Percentiles rank a stretch among this genome's conserved stretches.
Evolutionary conservation across 2,888 invertebrate genomes (phyloP).

Genomic region (Gastracanthus pulcherrimus): DNA sequence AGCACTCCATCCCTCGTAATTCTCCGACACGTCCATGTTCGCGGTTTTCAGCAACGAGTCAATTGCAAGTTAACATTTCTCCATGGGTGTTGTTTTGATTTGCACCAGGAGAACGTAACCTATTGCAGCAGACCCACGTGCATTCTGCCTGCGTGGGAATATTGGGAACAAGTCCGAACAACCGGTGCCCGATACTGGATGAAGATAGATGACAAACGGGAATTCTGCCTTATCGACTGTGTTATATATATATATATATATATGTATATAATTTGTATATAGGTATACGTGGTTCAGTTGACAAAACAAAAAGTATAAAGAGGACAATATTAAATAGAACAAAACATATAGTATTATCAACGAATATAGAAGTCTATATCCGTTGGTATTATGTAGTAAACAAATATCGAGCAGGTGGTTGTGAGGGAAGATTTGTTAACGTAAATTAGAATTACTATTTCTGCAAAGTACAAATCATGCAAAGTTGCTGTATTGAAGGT

Average conservation of each 20-base stretch:
- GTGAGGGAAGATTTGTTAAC: background rate
- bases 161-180: background rate
- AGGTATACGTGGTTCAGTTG: no score
- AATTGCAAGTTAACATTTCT: background rate
- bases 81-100: background rate
- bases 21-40: conserved; percentile 13
- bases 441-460: background rate
- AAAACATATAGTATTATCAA: no score
- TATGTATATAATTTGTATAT: no score
- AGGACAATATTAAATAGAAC: no score
- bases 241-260: no score
- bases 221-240: no score
- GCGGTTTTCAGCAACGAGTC: background rate
- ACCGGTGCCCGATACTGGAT: no score
- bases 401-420: background rate
- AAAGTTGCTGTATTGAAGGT: conserved; percentile 23
- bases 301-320: no score
- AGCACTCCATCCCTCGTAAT: conserved; percentile 79
- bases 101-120: no score
- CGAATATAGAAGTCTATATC: no score
- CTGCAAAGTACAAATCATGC: background rate
- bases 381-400: no score
- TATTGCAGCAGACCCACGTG: background rate
- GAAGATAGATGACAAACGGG: no score
- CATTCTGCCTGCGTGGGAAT: background rate